A percentile compares a stretch with the other conserved stretches of the same genome.
Conservation (phyloP, 1,140 invertebrate species). For the Atopsyche davidsoni region DNA sequence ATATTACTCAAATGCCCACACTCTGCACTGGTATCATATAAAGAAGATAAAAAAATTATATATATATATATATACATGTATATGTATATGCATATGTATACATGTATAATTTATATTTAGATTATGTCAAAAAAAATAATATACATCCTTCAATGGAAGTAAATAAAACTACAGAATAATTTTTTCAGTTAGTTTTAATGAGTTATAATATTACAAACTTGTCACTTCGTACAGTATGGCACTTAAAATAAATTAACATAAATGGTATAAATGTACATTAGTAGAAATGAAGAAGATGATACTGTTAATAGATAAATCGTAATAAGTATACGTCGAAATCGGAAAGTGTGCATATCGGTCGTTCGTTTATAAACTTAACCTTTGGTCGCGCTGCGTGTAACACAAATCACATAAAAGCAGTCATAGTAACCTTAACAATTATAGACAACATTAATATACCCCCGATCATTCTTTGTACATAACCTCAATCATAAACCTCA, state of each 20-base stretch:
- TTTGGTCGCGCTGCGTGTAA: slow-evolving; percentile 28
- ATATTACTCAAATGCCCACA: background rate
- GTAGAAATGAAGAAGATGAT: slow-evolving; percentile 21
- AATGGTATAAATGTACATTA: slow-evolving; percentile 26
- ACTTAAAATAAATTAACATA: slow-evolving; percentile 30
- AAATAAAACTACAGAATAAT: too few relatives aligned
- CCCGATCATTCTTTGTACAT: slow-evolving; percentile 1
- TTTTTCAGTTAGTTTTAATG: slow-evolving; percentile 29
- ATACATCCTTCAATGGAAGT: slow-evolving; percentile 7
- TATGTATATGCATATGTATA: background rate
- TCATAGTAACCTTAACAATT: slow-evolving; percentile 7
- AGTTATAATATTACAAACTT: slow-evolving; percentile 31
- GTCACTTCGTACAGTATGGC: slow-evolving; percentile 31
- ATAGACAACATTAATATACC: slow-evolving; percentile 9
- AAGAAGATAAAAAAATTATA: slow-evolving; percentile 1
- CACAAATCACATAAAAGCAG: slow-evolving; percentile 31
- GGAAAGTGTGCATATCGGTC: slow-evolving; percentile 30
- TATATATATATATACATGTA: slow-evolving; percentile 4
- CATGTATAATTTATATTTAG: background rate
- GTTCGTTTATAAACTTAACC: slow-evolving; percentile 28
- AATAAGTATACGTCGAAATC: slow-evolving; percentile 22
- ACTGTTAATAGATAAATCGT: slow-evolving; percentile 6
- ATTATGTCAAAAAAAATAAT: slow-evolving; percentile 1
- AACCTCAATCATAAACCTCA: too few relatives aligned
- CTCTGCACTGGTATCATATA: background rate